A percentile compares a stretch with the other conserved stretches of the same genome.
phyloP scores from a whole-genome alignment of 2,888 invertebrate genomes.

The Pristionchus japonicus region DNA sequence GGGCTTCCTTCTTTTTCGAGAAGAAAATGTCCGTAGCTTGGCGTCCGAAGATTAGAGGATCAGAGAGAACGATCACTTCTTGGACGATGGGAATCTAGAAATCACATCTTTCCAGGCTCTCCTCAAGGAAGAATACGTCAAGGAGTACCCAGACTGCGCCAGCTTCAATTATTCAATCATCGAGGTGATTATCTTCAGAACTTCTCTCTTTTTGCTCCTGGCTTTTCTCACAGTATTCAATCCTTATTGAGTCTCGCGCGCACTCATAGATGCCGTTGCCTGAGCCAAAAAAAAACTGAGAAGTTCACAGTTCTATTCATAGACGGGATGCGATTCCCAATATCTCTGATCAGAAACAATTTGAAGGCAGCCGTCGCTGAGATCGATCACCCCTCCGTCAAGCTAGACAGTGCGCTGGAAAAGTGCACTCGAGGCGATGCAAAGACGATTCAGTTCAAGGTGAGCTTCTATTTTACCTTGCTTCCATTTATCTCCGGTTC shows the following conservation, averaged over 20 bases:
- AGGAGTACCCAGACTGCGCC: background rate
- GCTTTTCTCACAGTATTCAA: too few species aligned
- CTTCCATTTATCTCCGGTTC: too few species aligned
- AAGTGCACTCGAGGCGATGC: background rate
- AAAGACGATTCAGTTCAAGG: background rate
- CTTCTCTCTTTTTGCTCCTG: too few species aligned
- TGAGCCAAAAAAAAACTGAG: too few species aligned
- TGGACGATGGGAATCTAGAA: too few species aligned
- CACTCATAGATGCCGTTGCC: too few species aligned
- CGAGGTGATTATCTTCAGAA: background rate
- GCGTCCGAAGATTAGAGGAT: background rate
- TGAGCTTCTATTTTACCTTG: background rate
- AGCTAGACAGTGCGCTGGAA: background rate
- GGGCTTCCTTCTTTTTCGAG: background rate
- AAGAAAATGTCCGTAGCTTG: background rate
- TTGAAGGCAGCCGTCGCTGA: background rate
- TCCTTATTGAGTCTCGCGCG: too few species aligned
- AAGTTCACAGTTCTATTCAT: too few species aligned
- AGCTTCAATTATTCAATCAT: background rate
- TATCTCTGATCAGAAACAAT: background rate
- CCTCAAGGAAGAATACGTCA: background rate
- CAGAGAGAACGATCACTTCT: too few species aligned
- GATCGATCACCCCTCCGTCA: background rate
- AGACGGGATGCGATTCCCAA: background rate
- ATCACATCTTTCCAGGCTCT: background rate